A percentile compares a stretch with the other conserved stretches of the same genome.
Evolutionary conservation across 2,888 invertebrate species (phyloP).

Genomic region (Spisula subtruncata): DNA sequence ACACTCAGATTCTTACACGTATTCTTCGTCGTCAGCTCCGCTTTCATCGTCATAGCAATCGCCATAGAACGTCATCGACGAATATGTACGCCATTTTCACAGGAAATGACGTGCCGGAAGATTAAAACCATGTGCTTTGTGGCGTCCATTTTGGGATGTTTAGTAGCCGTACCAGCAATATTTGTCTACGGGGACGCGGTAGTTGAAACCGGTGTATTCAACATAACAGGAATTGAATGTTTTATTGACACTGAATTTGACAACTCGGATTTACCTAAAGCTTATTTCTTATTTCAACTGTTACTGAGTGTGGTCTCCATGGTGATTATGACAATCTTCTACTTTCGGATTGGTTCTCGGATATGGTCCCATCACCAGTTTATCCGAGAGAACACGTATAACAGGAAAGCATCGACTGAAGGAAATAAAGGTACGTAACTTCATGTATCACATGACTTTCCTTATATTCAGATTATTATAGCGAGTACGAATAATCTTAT

Average conservation of each 20-base stretch:
- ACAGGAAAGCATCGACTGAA: constrained; percentile 21
- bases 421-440: constrained; percentile 38
- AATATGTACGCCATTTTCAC: constrained; percentile 78
- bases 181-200: constrained; percentile 76
- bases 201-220: constrained; percentile 71
- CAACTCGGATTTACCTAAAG: constrained; percentile 70
- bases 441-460: too few species aligned
- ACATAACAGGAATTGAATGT: constrained; percentile 79
- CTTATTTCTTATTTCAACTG: constrained; percentile 73
- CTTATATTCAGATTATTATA: too few species aligned
- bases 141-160: constrained; percentile 72
- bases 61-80: constrained; percentile 79
- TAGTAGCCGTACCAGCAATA: constrained; percentile 74
- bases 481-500: too few species aligned
- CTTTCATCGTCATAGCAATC: constrained; percentile 78
- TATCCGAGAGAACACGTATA: constrained; percentile 70
- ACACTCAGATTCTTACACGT: constrained; percentile 74
- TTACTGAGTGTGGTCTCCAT: constrained; percentile 69
- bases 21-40: constrained; percentile 77
- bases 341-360: constrained; percentile 72
- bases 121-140: constrained; percentile 72
- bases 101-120: constrained; percentile 71
- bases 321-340: constrained; percentile 70
- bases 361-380: constrained; percentile 68
- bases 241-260: constrained; percentile 72